A percentile compares a stretch with the other conserved stretches of the same genome.
These are phyloP conservation scores for Hymenochirus boettgeri DNA, from an alignment of 2,113 vertebrate genomes.

Conservation along the genomic window DNA sequence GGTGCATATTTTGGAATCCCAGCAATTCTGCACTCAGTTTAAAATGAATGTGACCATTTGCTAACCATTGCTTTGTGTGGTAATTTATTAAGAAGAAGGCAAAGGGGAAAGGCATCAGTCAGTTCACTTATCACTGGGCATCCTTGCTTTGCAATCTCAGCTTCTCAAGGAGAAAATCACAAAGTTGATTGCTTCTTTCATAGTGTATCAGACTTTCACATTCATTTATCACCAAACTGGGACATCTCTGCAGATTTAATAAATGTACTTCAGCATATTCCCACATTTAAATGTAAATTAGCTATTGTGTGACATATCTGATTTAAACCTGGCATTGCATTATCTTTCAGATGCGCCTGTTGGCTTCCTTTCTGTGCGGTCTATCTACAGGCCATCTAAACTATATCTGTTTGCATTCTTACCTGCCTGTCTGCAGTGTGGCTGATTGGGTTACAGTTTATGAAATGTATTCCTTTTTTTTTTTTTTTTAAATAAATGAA, in stretches of 20 bases:
- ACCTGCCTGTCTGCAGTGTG: background rate
- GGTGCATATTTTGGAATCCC: too few relatives aligned
- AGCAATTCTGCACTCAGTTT: too few relatives aligned
- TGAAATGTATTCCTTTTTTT: background rate
- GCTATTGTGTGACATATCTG: background rate
- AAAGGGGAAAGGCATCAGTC: too few relatives aligned
- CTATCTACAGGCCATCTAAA: background rate
- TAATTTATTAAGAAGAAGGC: too few relatives aligned
- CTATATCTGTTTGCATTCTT: background rate
- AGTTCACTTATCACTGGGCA: background rate
- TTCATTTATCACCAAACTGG: background rate
- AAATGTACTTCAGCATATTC: background rate
- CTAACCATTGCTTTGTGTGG: too few relatives aligned
- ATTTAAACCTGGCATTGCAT: background rate
- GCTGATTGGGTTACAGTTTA: background rate
- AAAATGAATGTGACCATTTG: too few relatives aligned
- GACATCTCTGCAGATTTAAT: slow-evolving; percentile 5
- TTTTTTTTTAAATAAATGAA: too few relatives aligned
- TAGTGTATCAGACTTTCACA: background rate
- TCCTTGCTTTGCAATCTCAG: background rate
- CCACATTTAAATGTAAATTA: background rate
- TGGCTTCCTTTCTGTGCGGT: background rate
- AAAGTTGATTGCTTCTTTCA: background rate
- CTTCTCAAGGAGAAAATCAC: background rate
- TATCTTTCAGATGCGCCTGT: background rate